These are phyloP conservation scores for Phthorimaea operculella DNA, from an alignment of 1,140 invertebrate genomes.

Conservation along the genomic window DNA sequence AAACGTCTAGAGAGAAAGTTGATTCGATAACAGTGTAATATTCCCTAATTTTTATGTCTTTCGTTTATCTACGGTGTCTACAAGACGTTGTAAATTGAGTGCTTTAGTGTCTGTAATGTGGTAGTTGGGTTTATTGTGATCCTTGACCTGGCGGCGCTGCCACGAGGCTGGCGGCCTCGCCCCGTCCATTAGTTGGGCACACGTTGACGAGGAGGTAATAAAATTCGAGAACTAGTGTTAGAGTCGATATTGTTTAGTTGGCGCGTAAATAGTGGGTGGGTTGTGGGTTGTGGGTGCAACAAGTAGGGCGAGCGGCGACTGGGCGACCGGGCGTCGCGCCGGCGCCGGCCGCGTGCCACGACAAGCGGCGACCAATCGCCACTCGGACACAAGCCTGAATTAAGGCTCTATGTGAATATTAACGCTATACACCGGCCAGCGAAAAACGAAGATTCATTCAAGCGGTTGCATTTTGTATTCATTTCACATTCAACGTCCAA, in stretches of 20 bases:
- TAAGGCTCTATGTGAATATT: not conserved
- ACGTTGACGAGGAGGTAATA: constrained; percentile 2
- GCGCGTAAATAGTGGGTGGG: constrained; percentile 35
- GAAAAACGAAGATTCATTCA: too few relatives aligned
- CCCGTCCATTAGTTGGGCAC: not conserved
- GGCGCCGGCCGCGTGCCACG: too few relatives aligned
- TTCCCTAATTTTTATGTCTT: not conserved
- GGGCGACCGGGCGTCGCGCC: constrained; percentile 38
- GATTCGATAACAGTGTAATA: not conserved
- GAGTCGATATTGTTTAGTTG: constrained; percentile 36
- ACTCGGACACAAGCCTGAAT: not conserved
- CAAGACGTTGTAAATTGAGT: too few relatives aligned
- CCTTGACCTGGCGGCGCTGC: not conserved
- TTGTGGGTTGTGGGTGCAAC: constrained; percentile 13
- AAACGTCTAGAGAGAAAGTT: too few relatives aligned
- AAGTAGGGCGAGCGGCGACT: constrained; percentile 19
- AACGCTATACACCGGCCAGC: not conserved
- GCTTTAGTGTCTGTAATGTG: too few relatives aligned
- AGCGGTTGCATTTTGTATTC: too few relatives aligned
- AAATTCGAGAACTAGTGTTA: constrained; percentile 17
- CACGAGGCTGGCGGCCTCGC: not conserved
- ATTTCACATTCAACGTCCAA: too few relatives aligned
- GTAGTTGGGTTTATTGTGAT: too few relatives aligned
- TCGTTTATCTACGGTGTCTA: too few relatives aligned
- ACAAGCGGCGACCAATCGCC: too few relatives aligned